Percentiles rank a stretch among this genome's conserved stretches.
Evolutionary conservation across 37 sponge, comb jelly and placozoan genomes (phyloP).

Genomic region (Spongilla lacustris): DNA sequence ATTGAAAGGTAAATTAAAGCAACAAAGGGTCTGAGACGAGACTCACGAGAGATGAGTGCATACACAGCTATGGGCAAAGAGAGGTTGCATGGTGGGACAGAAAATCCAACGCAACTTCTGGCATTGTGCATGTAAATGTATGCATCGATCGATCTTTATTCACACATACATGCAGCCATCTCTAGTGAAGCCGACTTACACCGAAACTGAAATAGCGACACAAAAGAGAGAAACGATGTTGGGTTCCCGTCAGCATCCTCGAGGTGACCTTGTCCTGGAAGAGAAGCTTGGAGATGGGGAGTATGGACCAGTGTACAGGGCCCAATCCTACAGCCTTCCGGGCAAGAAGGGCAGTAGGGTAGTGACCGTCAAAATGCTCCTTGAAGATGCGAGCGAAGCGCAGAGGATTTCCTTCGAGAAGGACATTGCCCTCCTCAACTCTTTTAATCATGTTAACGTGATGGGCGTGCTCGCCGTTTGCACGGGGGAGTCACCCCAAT

Average conservation of each 20-base stretch:
- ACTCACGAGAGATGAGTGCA: too few relatives aligned
- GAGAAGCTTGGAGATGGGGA: constrained; percentile 66
- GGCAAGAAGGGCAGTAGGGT: not conserved
- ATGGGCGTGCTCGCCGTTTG: constrained; percentile 67
- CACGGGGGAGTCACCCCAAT: constrained; percentile 51
- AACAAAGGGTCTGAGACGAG: too few relatives aligned
- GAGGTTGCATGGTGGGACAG: too few relatives aligned
- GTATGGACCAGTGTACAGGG: constrained; percentile 73
- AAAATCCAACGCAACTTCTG: too few relatives aligned
- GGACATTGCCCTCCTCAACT: constrained; percentile 46
- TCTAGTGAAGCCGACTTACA: not conserved
- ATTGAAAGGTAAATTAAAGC: too few relatives aligned
- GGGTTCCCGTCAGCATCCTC: constrained; percentile 44
- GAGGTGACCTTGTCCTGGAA: constrained; percentile 52
- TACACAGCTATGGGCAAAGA: too few relatives aligned
- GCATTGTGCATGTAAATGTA: too few relatives aligned
- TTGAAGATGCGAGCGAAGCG: constrained; percentile 1
- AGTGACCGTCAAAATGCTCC: constrained; percentile 70
- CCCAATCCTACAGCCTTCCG: constrained; percentile 43
- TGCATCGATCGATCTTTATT: too few relatives aligned
- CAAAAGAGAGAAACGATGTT: constrained; percentile 17
- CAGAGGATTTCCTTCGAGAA: constrained; percentile 19
- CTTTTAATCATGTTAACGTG: constrained; percentile 68
- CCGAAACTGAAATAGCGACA: not conserved
- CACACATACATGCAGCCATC: too few relatives aligned